Percentiles rank a stretch among this genome's conserved stretches.
These are phyloP conservation scores for Holacanthella duospinosa DNA, from an alignment of 2,888 invertebrate species.

Conservation along the genomic window DNA sequence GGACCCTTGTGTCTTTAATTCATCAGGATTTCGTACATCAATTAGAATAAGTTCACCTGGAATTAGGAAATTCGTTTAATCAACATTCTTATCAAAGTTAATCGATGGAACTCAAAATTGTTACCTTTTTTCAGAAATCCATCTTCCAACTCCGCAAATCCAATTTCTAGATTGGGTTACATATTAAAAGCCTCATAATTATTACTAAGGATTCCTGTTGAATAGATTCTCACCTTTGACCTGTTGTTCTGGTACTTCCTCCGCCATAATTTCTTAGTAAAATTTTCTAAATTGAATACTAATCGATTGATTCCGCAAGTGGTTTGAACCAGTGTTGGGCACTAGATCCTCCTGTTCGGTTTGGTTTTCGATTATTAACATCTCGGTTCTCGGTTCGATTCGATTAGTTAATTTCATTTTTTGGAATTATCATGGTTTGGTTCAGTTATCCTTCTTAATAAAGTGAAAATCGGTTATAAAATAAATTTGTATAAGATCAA, in stretches of 20 bases:
- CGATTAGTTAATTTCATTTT: no score
- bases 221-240: neutral
- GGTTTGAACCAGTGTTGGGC: no score
- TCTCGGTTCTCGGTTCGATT: no score
- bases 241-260: neutral
- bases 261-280: neutral
- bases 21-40: conserved; percentile 37
- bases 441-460: no score
- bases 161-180: neutral
- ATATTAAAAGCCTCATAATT: no score
- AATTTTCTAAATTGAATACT: neutral
- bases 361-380: no score
- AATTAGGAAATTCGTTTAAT: neutral
- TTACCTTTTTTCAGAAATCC: neutral
- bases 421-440: no score
- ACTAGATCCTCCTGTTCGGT: no score
- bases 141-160: neutral
- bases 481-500: neutral
- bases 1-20: conserved; percentile 32
- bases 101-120: neutral
- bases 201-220: no score
- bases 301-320: neutral
- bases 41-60: conserved; percentile 25
- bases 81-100: neutral
- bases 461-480: no score